phyloP scores from a whole-genome alignment of 2,888 invertebrate genomes.

The Tipula vernalis region DNA sequence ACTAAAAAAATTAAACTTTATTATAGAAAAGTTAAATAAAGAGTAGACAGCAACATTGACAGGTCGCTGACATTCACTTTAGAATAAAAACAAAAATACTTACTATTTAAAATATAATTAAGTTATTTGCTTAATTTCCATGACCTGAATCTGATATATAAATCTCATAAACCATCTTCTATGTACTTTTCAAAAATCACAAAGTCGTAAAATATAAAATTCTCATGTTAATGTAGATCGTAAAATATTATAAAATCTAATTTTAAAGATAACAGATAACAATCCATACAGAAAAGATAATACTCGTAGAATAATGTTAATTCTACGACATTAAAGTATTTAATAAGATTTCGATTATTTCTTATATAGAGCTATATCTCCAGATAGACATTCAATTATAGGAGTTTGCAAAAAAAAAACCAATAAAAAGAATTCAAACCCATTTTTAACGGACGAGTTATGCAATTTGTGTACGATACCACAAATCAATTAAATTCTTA shows the following conservation, averaged over 20 bases:
- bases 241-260: neutral
- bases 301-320: neutral
- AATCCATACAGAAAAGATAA: neutral
- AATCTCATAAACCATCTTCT: neutral
- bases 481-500: neutral
- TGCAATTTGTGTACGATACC: neutral
- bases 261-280: neutral
- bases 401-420: neutral
- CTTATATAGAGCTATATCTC: neutral
- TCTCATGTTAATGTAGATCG: neutral
- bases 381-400: neutral
- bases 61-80: no score
- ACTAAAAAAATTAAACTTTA: no score
- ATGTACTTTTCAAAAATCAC: neutral
- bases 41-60: no score
- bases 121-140: neutral
- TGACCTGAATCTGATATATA: neutral
- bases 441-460: neutral
- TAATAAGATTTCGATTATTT: neutral
- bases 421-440: neutral
- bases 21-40: no score
- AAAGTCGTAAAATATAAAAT: neutral
- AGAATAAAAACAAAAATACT: no score
- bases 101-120: no score
- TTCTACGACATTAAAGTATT: neutral